phyloP scores from a whole-genome alignment of 1,140 invertebrate genomes.

The Plodia interpunctella region DNA sequence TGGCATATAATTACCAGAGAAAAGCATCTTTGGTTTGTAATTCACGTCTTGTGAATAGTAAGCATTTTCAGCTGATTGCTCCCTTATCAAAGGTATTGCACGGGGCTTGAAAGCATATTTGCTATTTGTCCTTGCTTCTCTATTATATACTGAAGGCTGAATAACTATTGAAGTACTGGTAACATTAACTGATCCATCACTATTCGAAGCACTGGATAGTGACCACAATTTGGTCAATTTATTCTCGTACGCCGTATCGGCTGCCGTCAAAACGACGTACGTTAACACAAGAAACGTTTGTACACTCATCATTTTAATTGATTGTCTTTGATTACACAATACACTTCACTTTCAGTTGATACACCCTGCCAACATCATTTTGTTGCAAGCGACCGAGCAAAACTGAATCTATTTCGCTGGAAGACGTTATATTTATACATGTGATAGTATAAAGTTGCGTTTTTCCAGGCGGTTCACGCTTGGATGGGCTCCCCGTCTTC shows the following conservation, averaged over 20 bases:
- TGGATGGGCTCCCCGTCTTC: conserved; percentile 50
- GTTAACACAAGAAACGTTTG: conserved; percentile 44
- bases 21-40: conserved; percentile 60
- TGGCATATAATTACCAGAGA: conserved; percentile 68
- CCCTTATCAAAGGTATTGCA: conserved; percentile 44
- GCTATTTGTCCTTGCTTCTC: conserved; percentile 28
- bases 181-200: conserved; percentile 49
- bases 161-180: conserved; percentile 54
- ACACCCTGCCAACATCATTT: conserved; percentile 58
- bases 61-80: conserved; percentile 38
- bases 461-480: conserved; percentile 67
- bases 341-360: conserved; percentile 57
- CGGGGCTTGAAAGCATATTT: conserved; percentile 57
- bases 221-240: conserved; percentile 53
- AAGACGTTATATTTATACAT: conserved; percentile 70
- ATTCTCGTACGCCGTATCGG: conserved; percentile 43
- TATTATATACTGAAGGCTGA: conserved; percentile 36
- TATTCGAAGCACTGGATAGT: conserved; percentile 33
- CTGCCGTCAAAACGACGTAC: conserved; percentile 34
- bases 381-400: conserved; percentile 67
- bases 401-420: conserved; percentile 66
- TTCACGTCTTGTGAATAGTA: conserved; percentile 49
- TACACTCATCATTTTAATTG: conserved; percentile 30
- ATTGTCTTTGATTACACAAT: conserved; percentile 41
- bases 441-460: conserved; percentile 66